A percentile compares a stretch with the other conserved stretches of the same genome.
Evolutionary conservation across 2,797 vertebrate species (phyloP).

Genomic region (Lerista edwardsae): DNA sequence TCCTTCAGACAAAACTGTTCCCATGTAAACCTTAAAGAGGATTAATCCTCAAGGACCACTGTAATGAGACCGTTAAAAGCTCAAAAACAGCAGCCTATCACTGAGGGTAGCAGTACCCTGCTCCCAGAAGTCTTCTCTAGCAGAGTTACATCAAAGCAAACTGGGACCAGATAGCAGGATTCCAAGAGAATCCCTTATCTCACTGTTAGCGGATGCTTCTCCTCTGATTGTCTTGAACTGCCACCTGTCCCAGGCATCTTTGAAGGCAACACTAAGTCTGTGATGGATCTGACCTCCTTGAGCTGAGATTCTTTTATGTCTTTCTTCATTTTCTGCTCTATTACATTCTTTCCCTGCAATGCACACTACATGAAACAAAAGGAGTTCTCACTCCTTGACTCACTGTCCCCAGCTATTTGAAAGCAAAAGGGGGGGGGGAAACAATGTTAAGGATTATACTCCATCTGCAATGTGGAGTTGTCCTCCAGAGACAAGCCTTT

Average conservation of each 20-base stretch:
- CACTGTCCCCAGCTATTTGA: conserved; percentile 82
- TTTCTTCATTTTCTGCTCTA: conserved; percentile 97
- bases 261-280: conserved; percentile 96
- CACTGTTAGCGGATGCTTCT: conserved; percentile 86
- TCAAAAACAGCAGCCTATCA: conserved; percentile 80
- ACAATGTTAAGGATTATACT: conserved; percentile 82
- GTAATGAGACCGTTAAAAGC: conserved; percentile 92
- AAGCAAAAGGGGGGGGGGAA: conserved; percentile 70
- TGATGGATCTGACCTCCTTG: conserved; percentile 98
- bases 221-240: conserved; percentile 97
- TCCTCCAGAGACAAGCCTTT: conserved; percentile 81
- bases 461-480: conserved; percentile 71
- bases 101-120: conserved; percentile 70
- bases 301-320: conserved; percentile 97
- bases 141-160: conserved; percentile 95
- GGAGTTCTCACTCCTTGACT: conserved; percentile 83
- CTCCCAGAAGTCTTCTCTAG: conserved; percentile 82
- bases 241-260: conserved; percentile 99
- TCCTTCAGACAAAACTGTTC: conserved; percentile 85
- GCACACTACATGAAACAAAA: conserved; percentile 82
- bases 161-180: conserved; percentile 84
- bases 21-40: conserved; percentile 92
- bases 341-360: conserved; percentile 84
- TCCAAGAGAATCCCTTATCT: conserved; percentile 95
- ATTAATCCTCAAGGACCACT: conserved; percentile 90